Evolutionary conservation across 2,888 invertebrate species (phyloP).

Genomic region (Bruchidius siliquastri): DNA sequence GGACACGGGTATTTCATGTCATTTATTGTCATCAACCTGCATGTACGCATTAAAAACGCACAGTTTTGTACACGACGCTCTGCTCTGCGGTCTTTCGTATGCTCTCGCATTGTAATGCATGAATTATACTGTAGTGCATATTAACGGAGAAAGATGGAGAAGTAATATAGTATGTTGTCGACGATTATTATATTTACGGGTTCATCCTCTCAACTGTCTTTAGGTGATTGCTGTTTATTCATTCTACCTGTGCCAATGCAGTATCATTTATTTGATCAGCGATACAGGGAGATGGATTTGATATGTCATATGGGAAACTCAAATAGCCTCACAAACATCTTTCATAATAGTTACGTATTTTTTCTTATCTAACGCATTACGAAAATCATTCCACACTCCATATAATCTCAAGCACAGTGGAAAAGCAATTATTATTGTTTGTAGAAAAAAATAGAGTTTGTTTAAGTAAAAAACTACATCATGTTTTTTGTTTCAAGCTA

Average conservation of each 20-base stretch:
- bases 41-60: constrained; percentile 12
- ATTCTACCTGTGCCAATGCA: neutral
- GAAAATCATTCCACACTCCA: no score
- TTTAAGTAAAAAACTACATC: no score
- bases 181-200: neutral
- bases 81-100: constrained; percentile 24
- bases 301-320: no score
- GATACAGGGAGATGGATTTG: no score
- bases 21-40: constrained; percentile 28
- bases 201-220: neutral
- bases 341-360: no score
- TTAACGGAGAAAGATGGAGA: constrained; percentile 30
- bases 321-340: no score
- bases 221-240: neutral
- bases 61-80: neutral
- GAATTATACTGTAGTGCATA: constrained; percentile 21
- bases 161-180: neutral
- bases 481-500: no score
- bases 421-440: no score
- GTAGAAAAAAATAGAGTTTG: no score
- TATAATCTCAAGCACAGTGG: no score
- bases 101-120: constrained; percentile 22
- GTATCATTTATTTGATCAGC: neutral
- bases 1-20: constrained; percentile 28
- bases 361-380: no score